Conservation (phyloP, 2,113 vertebrate genomes). For the Hippolais icterina region DNA sequence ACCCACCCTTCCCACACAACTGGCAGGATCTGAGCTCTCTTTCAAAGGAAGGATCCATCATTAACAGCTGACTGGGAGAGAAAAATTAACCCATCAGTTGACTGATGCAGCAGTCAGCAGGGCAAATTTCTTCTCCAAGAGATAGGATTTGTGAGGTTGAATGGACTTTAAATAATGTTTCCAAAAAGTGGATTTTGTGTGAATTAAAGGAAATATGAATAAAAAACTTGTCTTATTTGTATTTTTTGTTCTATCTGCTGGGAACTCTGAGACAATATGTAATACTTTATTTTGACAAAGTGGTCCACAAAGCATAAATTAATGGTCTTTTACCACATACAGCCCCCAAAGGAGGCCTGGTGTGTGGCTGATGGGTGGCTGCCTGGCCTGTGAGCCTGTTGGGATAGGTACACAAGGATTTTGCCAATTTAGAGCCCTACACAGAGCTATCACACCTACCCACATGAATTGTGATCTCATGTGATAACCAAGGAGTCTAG, state of each 20-base stretch:
- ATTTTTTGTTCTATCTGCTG: background rate
- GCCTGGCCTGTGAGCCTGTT: accelerated
- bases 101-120: background rate
- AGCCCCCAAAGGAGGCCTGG: background rate
- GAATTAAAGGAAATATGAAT: background rate
- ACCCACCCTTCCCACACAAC: background rate
- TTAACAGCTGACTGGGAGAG: background rate
- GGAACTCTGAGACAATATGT: background rate
- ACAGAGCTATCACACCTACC: background rate
- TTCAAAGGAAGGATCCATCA: background rate
- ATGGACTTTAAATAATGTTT: background rate
- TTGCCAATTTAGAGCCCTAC: background rate
- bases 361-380: background rate
- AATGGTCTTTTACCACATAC: background rate
- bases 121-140: background rate
- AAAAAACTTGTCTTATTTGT: background rate
- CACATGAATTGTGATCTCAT: background rate
- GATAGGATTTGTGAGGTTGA: background rate
- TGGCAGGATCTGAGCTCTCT: background rate
- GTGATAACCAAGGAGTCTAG: background rate
- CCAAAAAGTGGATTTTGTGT: background rate
- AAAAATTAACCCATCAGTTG: accelerated
- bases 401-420: background rate
- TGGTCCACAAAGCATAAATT: accelerated
- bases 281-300: background rate